phyloP scores from a whole-genome alignment of 1,140 invertebrate species.

The Ceratitis capitata region DNA sequence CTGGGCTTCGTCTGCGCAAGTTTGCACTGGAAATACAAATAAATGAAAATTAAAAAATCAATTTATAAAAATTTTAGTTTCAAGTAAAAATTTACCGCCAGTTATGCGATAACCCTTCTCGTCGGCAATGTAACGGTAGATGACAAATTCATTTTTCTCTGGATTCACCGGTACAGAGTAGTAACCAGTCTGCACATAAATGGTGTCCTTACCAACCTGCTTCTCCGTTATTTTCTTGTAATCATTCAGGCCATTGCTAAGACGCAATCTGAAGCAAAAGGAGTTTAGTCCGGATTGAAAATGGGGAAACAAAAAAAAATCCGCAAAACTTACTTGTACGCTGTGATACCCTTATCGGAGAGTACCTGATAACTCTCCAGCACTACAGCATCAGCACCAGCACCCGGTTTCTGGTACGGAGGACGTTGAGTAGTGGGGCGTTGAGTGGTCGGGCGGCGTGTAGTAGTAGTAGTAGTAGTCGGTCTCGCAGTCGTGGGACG shows the following conservation, averaged over 20 bases:
- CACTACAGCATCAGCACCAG: background rate
- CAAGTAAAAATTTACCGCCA: background rate
- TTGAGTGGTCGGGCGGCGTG: background rate
- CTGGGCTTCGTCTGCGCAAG: background rate
- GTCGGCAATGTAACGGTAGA: conserved; percentile 3
- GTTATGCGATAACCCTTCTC: background rate
- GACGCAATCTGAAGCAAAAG: background rate
- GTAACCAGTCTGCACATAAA: conserved; percentile 18
- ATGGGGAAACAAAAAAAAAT: background rate
- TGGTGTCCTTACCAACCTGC: background rate
- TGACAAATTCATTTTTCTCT: background rate
- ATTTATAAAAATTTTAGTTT: background rate
- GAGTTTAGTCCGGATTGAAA: background rate
- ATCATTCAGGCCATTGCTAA: conserved; percentile 3
- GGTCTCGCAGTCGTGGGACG: background rate
- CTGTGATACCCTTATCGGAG: background rate
- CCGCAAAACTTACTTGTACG: background rate
- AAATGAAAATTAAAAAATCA: background rate
- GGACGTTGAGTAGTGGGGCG: background rate
- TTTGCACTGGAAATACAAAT: background rate
- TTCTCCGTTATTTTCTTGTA: conserved; percentile 20
- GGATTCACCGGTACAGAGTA: conserved; percentile 3
- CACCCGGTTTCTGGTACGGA: background rate
- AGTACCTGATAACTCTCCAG: conserved; percentile 2
- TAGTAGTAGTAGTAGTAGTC: background rate